A percentile compares a stretch with the other conserved stretches of the same genome.
Evolutionary conservation across 1,140 invertebrate genomes (phyloP).

Genomic region (Lasaia peninsularis): DNA sequence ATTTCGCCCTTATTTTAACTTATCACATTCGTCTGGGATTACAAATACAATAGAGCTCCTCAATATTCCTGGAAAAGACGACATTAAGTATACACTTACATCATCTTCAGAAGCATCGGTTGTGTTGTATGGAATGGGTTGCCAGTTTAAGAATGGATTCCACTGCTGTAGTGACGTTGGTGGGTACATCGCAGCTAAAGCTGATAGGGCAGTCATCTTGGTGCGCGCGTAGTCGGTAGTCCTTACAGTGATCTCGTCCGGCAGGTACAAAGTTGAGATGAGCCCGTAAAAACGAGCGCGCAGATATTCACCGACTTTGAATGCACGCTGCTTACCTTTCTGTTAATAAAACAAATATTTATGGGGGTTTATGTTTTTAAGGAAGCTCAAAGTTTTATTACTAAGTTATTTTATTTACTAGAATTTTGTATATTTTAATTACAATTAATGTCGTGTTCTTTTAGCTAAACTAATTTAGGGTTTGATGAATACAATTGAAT

Average conservation of each 20-base stretch:
- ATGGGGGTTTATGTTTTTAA: too few relatives aligned
- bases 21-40: too few relatives aligned
- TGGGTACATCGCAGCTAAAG: constrained; percentile 77
- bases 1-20: too few relatives aligned
- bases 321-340: constrained; percentile 72
- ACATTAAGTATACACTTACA: constrained; percentile 55
- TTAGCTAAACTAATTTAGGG: too few relatives aligned
- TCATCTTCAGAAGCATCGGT: constrained; percentile 62
- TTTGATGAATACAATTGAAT: too few relatives aligned
- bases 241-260: constrained; percentile 71
- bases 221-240: constrained; percentile 79
- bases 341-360: constrained; percentile 27
- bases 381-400: too few relatives aligned
- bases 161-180: constrained; percentile 69
- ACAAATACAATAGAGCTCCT: background rate
- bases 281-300: constrained; percentile 55
- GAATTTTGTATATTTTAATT: too few relatives aligned
- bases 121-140: constrained; percentile 77
- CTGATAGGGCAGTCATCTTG: constrained; percentile 78
- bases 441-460: too few relatives aligned
- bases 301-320: constrained; percentile 62
- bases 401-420: too few relatives aligned
- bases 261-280: constrained; percentile 58
- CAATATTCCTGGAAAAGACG: too few relatives aligned
- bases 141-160: constrained; percentile 75